phyloP scores from a whole-genome alignment of 1,140 invertebrate genomes.

The Kradibia gibbosae region DNA sequence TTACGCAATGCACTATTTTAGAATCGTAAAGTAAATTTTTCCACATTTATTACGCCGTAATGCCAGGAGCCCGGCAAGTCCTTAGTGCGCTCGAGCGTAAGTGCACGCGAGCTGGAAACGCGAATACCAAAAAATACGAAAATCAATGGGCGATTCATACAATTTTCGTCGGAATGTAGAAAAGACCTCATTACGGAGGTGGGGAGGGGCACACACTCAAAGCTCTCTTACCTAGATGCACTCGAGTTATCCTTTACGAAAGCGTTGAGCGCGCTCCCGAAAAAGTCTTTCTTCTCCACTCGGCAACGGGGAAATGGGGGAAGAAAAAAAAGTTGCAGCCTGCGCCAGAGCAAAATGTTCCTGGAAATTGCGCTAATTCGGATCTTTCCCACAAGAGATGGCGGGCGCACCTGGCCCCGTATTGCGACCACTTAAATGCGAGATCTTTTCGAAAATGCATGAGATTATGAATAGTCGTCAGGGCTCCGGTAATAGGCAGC shows the following conservation, averaged over 20 bases:
- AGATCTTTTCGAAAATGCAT: constrained; percentile 19
- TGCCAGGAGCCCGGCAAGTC: not conserved
- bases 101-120: not conserved
- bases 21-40: constrained; percentile 15
- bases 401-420: constrained; percentile 25
- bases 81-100: constrained; percentile 2
- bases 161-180: constrained; percentile 24
- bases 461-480: not conserved
- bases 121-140: constrained; percentile 12
- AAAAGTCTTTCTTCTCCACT: constrained; percentile 33
- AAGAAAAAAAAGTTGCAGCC: not conserved
- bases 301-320: no score
- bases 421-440: not conserved
- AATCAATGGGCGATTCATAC: constrained; percentile 46
- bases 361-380: constrained; percentile 48
- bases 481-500: not conserved
- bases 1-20: constrained; percentile 5
- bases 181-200: constrained; percentile 37
- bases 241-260: constrained; percentile 8
- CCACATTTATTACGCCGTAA: constrained; percentile 19
- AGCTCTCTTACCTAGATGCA: constrained; percentile 16
- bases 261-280: constrained; percentile 4
- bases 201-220: constrained; percentile 12
- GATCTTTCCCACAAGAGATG: constrained; percentile 35
- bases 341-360: constrained; percentile 7